Conservation (phyloP, 2,113 vertebrate genomes). For the Phalacrocorax carbo region DNA sequence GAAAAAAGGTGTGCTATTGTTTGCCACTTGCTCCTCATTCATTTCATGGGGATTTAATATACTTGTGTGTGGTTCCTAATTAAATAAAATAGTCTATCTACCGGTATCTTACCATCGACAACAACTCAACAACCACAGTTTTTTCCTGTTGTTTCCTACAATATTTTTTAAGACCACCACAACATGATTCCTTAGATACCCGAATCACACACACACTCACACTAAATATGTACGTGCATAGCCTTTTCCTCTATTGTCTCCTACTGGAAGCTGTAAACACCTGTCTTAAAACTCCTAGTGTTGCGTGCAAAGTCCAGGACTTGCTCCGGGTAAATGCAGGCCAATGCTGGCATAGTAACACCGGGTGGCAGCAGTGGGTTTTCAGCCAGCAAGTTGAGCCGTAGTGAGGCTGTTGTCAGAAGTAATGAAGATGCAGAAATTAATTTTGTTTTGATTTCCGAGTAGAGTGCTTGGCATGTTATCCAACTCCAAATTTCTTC, state of each 20-base stretch:
- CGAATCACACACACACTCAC: not conserved
- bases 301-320: not conserved
- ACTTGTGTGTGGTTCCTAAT: not conserved
- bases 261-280: not conserved
- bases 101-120: not conserved
- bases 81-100: not conserved
- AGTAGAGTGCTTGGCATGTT: not conserved
- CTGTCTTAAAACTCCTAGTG: fast-evolving
- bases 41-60: not conserved
- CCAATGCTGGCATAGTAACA: conserved; percentile 44
- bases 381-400: conserved; percentile 42
- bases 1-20: not conserved
- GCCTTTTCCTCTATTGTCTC: not conserved
- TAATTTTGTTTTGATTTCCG: conserved; percentile 8
- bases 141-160: not conserved
- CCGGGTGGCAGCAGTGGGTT: conserved; percentile 79
- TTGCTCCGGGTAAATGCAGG: not conserved
- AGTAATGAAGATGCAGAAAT: not conserved
- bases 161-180: not conserved
- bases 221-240: not conserved
- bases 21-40: not conserved
- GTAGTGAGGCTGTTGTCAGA: not conserved
- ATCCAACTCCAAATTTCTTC: not conserved
- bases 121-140: not conserved
- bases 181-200: not conserved